Conservation (phyloP, 2,888 invertebrate species). For the Tetropium fuscum region DNA sequence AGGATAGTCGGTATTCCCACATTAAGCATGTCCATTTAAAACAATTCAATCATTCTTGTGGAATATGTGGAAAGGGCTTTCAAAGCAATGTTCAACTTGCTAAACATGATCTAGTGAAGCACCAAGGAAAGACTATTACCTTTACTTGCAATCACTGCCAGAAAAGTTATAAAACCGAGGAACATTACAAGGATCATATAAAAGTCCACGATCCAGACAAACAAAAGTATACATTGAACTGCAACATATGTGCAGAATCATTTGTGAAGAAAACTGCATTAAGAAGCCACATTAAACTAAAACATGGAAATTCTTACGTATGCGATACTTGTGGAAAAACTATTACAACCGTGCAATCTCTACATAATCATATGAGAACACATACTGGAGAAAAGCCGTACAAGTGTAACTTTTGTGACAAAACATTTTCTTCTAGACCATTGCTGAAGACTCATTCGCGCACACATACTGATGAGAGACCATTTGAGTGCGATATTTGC, state of each 20-base stretch:
- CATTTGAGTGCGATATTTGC: conserved; percentile 43
- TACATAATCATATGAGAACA: conserved; percentile 60
- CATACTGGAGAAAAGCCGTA: conserved; percentile 55
- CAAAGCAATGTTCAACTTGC: conserved; percentile 41
- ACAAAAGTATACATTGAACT: conserved; percentile 36
- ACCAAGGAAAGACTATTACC: conserved; percentile 47
- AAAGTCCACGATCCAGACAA: conserved; percentile 43
- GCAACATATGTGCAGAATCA: conserved; percentile 36
- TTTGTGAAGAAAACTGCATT: conserved; percentile 23
- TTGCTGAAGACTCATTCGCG: conserved; percentile 50
- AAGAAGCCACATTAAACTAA: conserved; percentile 35
- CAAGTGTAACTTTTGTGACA: conserved; percentile 48
- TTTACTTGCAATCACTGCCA: conserved; percentile 48
- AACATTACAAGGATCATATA: conserved; percentile 44
- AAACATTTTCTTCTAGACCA: conserved; percentile 50
- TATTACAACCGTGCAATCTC: conserved; percentile 65
- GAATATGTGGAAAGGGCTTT: conserved; percentile 48
- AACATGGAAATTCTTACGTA: conserved; percentile 19
- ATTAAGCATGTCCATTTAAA: conserved; percentile 63
- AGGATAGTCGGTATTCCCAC: conserved; percentile 41
- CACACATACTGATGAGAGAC: conserved; percentile 27
- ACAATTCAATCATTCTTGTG: conserved; percentile 60
- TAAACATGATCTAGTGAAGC: conserved; percentile 47
- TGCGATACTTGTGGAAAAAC: conserved; percentile 72
- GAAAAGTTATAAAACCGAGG: conserved; percentile 49